These are phyloP conservation scores for Camptogramma bilineatum DNA, from an alignment of 2,888 invertebrate genomes.

Conservation along the genomic window DNA sequence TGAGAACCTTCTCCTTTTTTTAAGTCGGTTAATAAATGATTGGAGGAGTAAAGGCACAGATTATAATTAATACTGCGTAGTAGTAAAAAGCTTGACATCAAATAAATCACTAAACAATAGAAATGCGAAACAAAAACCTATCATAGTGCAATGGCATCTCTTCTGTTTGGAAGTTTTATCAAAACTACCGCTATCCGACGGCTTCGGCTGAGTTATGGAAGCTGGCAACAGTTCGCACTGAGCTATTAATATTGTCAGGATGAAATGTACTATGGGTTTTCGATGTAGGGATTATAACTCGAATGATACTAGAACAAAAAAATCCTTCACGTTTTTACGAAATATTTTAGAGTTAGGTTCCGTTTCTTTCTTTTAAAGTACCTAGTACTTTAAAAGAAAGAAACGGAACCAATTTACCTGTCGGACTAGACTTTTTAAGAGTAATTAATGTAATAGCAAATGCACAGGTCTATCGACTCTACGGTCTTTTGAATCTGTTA, in stretches of 20 bases:
- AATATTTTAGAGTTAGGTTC: too few relatives aligned
- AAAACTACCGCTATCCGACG: constrained; percentile 44
- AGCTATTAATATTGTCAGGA: constrained; percentile 47
- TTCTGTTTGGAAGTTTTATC: constrained; percentile 50
- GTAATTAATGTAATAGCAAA: too few relatives aligned
- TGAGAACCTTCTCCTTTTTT: too few relatives aligned
- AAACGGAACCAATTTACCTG: too few relatives aligned
- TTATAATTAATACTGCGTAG: too few relatives aligned
- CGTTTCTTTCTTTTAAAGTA: too few relatives aligned
- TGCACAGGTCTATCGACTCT: too few relatives aligned
- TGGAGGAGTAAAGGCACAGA: too few relatives aligned
- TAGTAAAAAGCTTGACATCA: neutral
- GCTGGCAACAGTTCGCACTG: constrained; percentile 47
- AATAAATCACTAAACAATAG: neutral
- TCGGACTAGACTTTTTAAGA: too few relatives aligned
- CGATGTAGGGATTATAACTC: constrained; percentile 3
- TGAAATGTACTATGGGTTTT: constrained; percentile 29
- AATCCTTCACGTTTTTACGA: neutral
- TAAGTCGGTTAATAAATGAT: too few relatives aligned
- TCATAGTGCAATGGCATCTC: constrained; percentile 16
- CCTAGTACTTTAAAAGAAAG: too few relatives aligned
- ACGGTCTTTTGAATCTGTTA: too few relatives aligned
- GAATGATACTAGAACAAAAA: constrained; percentile 16
- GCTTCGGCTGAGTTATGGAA: constrained; percentile 50
- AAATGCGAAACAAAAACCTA: constrained; percentile 3